These are phyloP conservation scores for Prietella phreatophila DNA, from an alignment of 2,113 vertebrate genomes.

Conservation along the genomic window DNA sequence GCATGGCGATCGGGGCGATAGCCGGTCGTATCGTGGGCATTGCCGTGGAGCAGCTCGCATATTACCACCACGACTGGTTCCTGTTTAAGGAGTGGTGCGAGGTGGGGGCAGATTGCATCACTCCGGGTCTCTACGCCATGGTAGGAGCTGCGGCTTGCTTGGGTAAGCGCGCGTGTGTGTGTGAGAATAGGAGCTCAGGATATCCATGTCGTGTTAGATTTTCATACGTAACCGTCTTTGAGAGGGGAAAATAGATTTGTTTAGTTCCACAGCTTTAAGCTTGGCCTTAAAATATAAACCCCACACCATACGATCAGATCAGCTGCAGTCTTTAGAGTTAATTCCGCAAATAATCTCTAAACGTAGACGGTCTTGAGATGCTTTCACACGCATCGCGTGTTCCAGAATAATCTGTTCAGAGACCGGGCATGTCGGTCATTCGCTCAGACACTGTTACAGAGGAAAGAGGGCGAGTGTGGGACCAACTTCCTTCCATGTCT, in stretches of 20 bases:
- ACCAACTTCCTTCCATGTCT: conserved; percentile 10
- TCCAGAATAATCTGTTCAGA: too few relatives aligned
- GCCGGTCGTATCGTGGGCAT: conserved; percentile 96
- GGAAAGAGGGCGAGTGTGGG: too few relatives aligned
- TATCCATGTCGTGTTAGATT: neutral
- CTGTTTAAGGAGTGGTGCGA: conserved; percentile 98
- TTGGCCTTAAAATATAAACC: neutral
- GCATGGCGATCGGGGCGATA: conserved; percentile 98
- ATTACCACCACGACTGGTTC: conserved; percentile 98
- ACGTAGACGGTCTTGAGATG: neutral
- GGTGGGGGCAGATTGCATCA: conserved; percentile 96
- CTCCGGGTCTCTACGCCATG: conserved; percentile 97
- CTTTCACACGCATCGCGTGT: neutral
- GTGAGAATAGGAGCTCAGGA: neutral
- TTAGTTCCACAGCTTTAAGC: neutral
- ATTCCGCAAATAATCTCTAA: neutral
- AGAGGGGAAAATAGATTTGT: neutral
- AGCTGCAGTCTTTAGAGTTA: neutral
- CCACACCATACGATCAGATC: neutral
- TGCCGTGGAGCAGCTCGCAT: conserved; percentile 93
- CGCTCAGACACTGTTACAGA: too few relatives aligned
- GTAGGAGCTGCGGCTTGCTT: conserved; percentile 95
- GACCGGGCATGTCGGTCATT: too few relatives aligned
- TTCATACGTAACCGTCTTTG: neutral
- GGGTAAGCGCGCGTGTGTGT: conserved; percentile 76